Conservation (phyloP, 2,113 vertebrate genomes). For the Phrynosoma platyrhinos region DNA sequence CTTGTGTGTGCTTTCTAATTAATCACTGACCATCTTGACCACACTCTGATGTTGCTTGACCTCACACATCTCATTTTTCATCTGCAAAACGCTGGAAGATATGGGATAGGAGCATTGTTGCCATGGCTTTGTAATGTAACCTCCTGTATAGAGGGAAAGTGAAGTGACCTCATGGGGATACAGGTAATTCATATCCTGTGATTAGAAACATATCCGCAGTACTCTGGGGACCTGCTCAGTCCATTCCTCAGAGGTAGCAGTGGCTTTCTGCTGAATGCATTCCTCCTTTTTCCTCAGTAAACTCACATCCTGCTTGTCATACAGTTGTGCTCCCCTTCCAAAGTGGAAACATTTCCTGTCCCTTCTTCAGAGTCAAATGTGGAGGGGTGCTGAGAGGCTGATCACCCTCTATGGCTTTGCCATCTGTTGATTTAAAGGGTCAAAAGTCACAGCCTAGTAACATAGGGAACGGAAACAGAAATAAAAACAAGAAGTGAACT, state of each 20-base stretch:
- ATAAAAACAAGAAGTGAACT: slow-evolving; percentile 35
- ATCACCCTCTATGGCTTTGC: slow-evolving; percentile 5
- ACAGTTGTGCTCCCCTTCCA: background rate
- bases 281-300: background rate
- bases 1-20: no score
- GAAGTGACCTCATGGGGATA: background rate
- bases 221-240: background rate
- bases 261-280: background rate
- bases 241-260: background rate
- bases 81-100: no score
- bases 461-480: slow-evolving; percentile 30
- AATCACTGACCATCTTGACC: no score
- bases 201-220: background rate
- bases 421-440: slow-evolving; percentile 47
- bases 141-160: background rate
- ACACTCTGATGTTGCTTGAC: no score
- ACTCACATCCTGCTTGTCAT: background rate
- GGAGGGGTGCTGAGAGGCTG: background rate
- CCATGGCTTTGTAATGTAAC: background rate
- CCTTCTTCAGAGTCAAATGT: background rate
- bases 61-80: no score
- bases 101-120: no score
- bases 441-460: slow-evolving; percentile 41
- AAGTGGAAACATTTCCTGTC: background rate
- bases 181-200: background rate